These are phyloP conservation scores for Cantharis flavilabris DNA, from an alignment of 2,888 invertebrate species.

Conservation along the genomic window DNA sequence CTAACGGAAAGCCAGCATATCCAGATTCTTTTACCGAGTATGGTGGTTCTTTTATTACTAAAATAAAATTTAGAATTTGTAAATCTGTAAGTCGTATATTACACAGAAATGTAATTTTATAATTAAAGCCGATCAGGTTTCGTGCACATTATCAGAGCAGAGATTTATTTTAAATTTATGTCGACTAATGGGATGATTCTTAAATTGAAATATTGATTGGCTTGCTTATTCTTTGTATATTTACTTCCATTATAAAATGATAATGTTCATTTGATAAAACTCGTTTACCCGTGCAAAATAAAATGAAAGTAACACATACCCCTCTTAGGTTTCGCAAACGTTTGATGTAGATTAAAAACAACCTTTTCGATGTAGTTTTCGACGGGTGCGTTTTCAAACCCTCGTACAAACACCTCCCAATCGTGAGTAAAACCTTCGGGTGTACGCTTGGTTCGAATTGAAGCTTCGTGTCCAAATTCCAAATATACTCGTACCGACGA, in stretches of 20 bases:
- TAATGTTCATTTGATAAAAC: slow-evolving; percentile 46
- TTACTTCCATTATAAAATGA: not conserved
- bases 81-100: not conserved
- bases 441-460: slow-evolving; percentile 78
- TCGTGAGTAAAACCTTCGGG: slow-evolving; percentile 95
- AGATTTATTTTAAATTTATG: too few relatives aligned
- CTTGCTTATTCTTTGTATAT: not conserved
- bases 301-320: slow-evolving; percentile 60
- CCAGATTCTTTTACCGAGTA: slow-evolving; percentile 91
- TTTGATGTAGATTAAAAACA: slow-evolving; percentile 88
- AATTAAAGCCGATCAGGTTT: too few relatives aligned
- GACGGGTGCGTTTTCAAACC: slow-evolving; percentile 84
- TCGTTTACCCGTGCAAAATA: not conserved
- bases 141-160: too few relatives aligned
- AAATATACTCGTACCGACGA: slow-evolving; percentile 79
- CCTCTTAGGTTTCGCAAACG: slow-evolving; percentile 90
- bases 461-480: slow-evolving; percentile 91
- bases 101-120: too few relatives aligned
- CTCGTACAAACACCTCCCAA: slow-evolving; percentile 94
- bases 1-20: slow-evolving; percentile 90
- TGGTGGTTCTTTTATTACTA: slow-evolving; percentile 90
- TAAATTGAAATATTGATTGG: not conserved
- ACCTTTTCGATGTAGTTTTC: slow-evolving; percentile 91
- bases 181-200: too few relatives aligned
- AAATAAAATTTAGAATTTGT: slow-evolving; percentile 46